Conservation (phyloP, 1,140 invertebrate genomes). For the Zaprionus africanus region DNA sequence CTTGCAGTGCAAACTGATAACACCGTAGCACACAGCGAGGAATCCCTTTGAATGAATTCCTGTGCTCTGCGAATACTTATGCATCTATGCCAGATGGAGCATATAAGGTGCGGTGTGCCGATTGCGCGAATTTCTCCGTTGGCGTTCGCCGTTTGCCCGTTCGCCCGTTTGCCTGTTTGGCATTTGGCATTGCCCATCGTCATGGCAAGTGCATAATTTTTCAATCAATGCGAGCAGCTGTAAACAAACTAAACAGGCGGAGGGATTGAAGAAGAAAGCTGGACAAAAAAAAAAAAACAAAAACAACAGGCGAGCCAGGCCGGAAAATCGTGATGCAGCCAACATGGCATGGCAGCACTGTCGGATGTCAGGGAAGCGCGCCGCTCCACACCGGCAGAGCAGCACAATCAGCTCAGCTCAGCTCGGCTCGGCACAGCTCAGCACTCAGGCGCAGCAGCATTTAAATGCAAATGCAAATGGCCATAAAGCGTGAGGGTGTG, state of each 20-base stretch:
- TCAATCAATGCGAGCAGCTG: constrained; percentile 80
- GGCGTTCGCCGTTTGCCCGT: constrained; percentile 25
- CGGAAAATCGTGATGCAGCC: constrained; percentile 49
- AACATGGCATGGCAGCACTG: constrained; percentile 42
- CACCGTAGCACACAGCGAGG: not conserved
- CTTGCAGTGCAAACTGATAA: not conserved
- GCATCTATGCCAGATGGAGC: constrained; percentile 53
- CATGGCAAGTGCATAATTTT: constrained; percentile 82
- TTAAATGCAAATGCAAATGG: constrained; percentile 82
- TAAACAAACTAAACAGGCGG: constrained; percentile 67
- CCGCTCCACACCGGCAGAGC: not conserved
- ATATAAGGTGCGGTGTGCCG: constrained; percentile 38
- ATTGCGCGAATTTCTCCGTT: constrained; percentile 40
- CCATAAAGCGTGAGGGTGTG: constrained; percentile 79
- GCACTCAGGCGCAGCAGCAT: constrained; percentile 51
- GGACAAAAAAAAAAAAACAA: constrained; percentile 19
- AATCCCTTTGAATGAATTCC: not conserved
- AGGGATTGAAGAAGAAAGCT: constrained; percentile 49
- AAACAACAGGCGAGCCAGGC: constrained; percentile 36
- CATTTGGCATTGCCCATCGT: constrained; percentile 75
- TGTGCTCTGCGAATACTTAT: constrained; percentile 4
- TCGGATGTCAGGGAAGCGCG: constrained; percentile 45
- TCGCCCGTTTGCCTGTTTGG: constrained; percentile 48
- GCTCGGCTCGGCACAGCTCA: too few species aligned
- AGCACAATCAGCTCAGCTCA: too few species aligned